Base-by-base conservation (phyloP, 1,140 invertebrate genomes). In the Euwallacea similis region DNA sequence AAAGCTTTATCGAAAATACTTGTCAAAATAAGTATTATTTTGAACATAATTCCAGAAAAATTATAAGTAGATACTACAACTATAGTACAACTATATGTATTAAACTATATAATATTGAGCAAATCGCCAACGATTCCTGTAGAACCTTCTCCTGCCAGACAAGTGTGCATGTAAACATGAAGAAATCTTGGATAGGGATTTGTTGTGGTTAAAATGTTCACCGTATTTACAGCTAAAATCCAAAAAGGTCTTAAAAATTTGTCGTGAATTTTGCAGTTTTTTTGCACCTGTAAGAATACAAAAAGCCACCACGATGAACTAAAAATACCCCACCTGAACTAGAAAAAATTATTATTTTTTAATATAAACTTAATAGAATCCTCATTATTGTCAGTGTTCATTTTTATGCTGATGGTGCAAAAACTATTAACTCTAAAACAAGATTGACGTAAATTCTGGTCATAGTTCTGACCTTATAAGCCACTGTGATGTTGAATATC, bases 161-260 rank as follows among this genome's bases (percentile, higher is more conserved):
- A 66, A 15, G 50, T 66, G 7, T 55, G 55, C 65, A 66, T 66
- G 41, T 56, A 66, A 8, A 10, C 41, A 16, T 55, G 65, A 9
- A 54, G 65, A 43, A 66, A 66, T 55, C 65, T 55, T 8, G 65
- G 65, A 42, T 56, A 66, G 33, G 58, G n/a, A 13, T 15, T 66
- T n/a, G 42, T 43, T 9, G 65, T 56, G 8, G 46, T 44, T 42
- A 66, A 13, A 4, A 66, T 56, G 47, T 56, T 66, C 7, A 66
- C 42, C 6, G 65, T 54, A 42, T 42, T 66, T 4, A 42, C 50
- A 7, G 9, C 65, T 66, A 54, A 8, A 66, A 56, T 4, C 2
- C 2, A 46, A 8, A 8, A 46, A 46, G n/a, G n/a, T 46, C 11
- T 46, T 11, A 46, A 11, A 8, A 8, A n/a, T n/a, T n/a, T n/a